phyloP scores from a whole-genome alignment of 2,888 invertebrate genomes.

The Tyria jacobaeae region DNA sequence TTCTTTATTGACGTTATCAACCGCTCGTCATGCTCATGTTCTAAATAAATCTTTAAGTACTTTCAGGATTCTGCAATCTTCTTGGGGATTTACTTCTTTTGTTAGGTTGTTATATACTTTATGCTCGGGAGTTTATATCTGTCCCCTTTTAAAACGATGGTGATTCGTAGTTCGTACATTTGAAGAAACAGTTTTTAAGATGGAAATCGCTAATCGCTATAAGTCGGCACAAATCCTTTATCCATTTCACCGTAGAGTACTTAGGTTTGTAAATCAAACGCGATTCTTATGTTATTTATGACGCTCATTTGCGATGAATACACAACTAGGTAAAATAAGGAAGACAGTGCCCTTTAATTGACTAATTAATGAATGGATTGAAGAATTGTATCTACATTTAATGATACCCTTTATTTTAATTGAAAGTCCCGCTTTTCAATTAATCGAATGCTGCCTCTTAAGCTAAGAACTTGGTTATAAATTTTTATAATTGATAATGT shows the following conservation, averaged over 20 bases:
- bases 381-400: constrained; percentile 59
- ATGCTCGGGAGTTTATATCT: too few relatives aligned
- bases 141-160: too few relatives aligned
- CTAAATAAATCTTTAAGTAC: too few relatives aligned
- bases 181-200: too few relatives aligned
- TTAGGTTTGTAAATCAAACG: constrained; percentile 53
- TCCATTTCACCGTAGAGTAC: constrained; percentile 37
- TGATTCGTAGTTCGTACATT: too few relatives aligned
- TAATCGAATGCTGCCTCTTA: constrained; percentile 45
- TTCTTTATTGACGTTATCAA: too few relatives aligned
- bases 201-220: constrained; percentile 24
- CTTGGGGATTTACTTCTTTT: too few relatives aligned
- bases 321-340: constrained; percentile 64
- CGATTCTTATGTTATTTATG: constrained; percentile 67
- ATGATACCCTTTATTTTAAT: constrained; percentile 64
- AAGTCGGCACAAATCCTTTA: constrained; percentile 12
- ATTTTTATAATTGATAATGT: constrained; percentile 46
- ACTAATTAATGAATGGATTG: constrained; percentile 69
- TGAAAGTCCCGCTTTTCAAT: constrained; percentile 52
- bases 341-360: constrained; percentile 64
- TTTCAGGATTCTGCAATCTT: too few relatives aligned
- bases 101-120: too few relatives aligned
- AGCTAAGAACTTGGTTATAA: constrained; percentile 46
- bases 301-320: constrained; percentile 60
- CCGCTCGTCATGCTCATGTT: too few relatives aligned